These are phyloP conservation scores for Mnemiopsis leidyi DNA, from an alignment of 37 sponge, comb jelly and placozoan genomes.

Conservation along the genomic window DNA sequence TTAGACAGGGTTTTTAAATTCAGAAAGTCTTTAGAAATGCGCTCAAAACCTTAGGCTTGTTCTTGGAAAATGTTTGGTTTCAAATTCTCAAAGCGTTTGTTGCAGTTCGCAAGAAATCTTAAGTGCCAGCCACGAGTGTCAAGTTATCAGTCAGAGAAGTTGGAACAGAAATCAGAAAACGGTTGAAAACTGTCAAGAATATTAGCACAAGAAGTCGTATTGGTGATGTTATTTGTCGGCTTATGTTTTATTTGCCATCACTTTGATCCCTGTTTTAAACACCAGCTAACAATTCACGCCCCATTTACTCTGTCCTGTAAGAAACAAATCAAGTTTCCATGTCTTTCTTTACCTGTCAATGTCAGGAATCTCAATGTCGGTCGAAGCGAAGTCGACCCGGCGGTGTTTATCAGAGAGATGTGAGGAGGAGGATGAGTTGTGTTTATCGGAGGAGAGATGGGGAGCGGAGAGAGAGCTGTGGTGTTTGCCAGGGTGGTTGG, in stretches of 20 bases:
- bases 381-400: conserved; percentile 41
- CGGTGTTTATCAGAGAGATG: background rate
- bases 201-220: background rate
- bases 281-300: background rate
- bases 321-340: too few relatives aligned
- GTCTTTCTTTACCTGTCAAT: background rate
- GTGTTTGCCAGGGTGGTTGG: background rate
- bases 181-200: background rate
- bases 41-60: too few relatives aligned
- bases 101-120: too few relatives aligned
- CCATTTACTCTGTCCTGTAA: too few relatives aligned
- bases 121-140: too few relatives aligned
- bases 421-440: background rate
- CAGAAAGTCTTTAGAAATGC: too few relatives aligned
- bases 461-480: conserved; percentile 32
- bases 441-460: conserved; percentile 35
- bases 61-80: too few relatives aligned
- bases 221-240: background rate
- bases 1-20: too few relatives aligned
- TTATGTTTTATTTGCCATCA: background rate
- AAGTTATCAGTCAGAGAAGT: too few relatives aligned
- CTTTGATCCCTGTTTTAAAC: too few relatives aligned
- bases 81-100: too few relatives aligned
- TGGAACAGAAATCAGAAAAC: background rate
- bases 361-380: conserved; percentile 60